phyloP scores from a whole-genome alignment of 37 sponge, comb jelly and placozoan species.

The Oscarella lobularis region DNA sequence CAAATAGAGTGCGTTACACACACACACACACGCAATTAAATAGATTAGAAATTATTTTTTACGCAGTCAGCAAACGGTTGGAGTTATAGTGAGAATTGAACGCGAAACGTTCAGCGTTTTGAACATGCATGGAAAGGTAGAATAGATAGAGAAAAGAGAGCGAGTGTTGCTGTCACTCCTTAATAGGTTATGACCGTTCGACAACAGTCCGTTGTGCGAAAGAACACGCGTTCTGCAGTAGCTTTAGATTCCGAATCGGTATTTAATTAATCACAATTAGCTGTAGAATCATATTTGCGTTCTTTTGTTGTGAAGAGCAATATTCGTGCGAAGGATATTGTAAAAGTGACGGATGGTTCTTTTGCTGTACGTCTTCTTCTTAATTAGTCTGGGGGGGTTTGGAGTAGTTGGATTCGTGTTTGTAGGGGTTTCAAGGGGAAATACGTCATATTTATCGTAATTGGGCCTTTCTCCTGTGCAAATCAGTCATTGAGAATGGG shows the following conservation, averaged over 20 bases:
- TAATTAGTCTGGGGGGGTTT: background rate
- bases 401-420: background rate
- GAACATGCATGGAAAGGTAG: slow-evolving; percentile 79
- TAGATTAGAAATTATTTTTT: background rate
- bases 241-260: slow-evolving; percentile 65
- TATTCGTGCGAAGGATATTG: slow-evolving; percentile 55
- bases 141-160: background rate
- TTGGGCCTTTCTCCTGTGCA: slow-evolving; percentile 65
- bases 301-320: slow-evolving; percentile 30
- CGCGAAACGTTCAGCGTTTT: slow-evolving; percentile 83
- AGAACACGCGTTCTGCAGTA: slow-evolving; percentile 66
- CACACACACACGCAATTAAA: background rate
- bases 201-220: slow-evolving; percentile 60
- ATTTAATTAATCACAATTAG: slow-evolving; percentile 11
- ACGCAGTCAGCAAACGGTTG: slow-evolving; percentile 70
- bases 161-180: background rate
- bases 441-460: slow-evolving; percentile 72
- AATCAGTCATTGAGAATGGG: slow-evolving; percentile 68
- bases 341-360: slow-evolving; percentile 59
- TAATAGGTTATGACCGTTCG: slow-evolving; percentile 35
- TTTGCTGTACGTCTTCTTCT: slow-evolving; percentile 39
- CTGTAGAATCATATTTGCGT: background rate
- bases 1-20: slow-evolving; percentile 64
- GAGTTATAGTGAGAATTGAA: slow-evolving; percentile 86
- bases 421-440: slow-evolving; percentile 78